Percentiles rank a stretch among this genome's conserved stretches.
Evolutionary conservation across 2,113 vertebrate genomes (phyloP).

Genomic region (Campylorhamphus procurvoides): DNA sequence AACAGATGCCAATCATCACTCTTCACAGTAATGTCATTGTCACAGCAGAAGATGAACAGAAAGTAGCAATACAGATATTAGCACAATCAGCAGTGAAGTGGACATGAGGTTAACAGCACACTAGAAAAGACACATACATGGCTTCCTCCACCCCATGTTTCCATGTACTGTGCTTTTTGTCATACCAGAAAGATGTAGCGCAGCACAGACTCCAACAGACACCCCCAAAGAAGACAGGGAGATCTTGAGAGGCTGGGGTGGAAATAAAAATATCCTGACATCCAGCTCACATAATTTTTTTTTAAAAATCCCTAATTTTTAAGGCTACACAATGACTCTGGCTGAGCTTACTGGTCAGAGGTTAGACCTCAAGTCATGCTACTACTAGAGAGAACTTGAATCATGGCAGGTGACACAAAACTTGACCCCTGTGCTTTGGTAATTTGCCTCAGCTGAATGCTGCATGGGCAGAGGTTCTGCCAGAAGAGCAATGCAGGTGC

Average conservation of each 20-base stretch:
- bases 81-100: neutral
- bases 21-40: neutral
- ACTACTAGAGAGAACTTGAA: neutral
- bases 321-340: neutral
- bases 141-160: neutral
- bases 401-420: fast-evolving
- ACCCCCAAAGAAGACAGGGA: neutral
- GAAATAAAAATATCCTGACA: neutral
- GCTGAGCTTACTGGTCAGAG: neutral
- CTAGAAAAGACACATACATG: neutral
- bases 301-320: neutral
- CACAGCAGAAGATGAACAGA: neutral
- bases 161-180: neutral
- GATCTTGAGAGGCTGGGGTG: neutral
- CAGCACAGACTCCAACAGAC: neutral
- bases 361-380: neutral
- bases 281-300: neutral
- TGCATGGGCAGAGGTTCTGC: neutral
- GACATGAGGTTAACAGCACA: neutral
- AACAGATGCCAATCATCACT: neutral
- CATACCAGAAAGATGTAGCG: neutral
- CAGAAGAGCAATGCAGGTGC: neutral
- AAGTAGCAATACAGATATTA: neutral
- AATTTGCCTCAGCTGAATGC: neutral
- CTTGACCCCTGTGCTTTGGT: neutral